These are phyloP conservation scores for Corvus hawaiiensis DNA, from an alignment of 2,113 vertebrate species.

Conservation along the genomic window DNA sequence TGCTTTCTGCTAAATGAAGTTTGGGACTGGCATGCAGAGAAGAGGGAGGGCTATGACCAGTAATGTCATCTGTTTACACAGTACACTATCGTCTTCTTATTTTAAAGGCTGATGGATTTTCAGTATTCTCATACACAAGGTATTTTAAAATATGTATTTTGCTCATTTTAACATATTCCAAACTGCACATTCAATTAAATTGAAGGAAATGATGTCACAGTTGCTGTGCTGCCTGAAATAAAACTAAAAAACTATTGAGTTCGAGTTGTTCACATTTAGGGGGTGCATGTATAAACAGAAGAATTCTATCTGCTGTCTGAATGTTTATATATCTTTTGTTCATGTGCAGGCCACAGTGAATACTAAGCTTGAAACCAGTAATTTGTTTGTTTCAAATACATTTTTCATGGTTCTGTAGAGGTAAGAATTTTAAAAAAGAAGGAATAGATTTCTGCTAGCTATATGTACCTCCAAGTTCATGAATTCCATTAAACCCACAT, in stretches of 20 bases:
- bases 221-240: conserved; percentile 4
- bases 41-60: neutral
- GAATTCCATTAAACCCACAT: neutral
- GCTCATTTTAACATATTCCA: neutral
- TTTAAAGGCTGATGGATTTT: neutral
- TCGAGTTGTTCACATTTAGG: neutral
- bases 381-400: neutral
- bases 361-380: neutral
- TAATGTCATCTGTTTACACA: neutral
- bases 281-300: neutral
- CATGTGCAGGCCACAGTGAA: neutral
- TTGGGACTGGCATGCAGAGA: neutral
- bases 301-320: neutral
- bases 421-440: neutral
- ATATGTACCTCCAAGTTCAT: neutral
- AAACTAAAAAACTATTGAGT: neutral
- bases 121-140: neutral
- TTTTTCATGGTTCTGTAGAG: neutral
- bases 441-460: neutral
- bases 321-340: neutral
- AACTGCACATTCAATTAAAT: conserved; percentile 1
- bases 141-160: neutral
- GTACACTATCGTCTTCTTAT: neutral
- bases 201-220: neutral
- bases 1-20: neutral